Conservation (phyloP, 2,113 vertebrate species). For the Ovis canadensis region DNA sequence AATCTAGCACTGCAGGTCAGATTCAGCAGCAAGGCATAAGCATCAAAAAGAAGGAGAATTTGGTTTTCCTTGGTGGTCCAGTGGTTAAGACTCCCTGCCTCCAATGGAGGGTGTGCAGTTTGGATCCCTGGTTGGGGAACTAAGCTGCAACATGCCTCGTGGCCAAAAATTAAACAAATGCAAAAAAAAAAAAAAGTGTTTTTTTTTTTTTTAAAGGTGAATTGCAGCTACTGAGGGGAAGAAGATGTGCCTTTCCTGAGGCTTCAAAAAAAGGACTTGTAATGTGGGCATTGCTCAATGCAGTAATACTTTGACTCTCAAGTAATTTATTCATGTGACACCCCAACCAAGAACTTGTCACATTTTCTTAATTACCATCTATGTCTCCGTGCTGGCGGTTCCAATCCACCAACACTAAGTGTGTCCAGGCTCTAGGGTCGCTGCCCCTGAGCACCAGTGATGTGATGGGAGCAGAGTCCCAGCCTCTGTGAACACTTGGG, state of each 20-base stretch:
- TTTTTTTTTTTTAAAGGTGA: no score
- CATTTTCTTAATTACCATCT: not conserved
- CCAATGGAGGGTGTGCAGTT: not conserved
- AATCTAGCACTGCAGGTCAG: not conserved
- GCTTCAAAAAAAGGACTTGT: not conserved
- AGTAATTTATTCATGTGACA: not conserved
- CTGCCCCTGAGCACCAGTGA: no score
- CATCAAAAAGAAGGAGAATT: not conserved
- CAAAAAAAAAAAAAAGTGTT: not conserved
- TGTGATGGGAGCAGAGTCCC: no score
- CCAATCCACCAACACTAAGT: not conserved
- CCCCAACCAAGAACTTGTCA: no score
- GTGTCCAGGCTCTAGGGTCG: not conserved
- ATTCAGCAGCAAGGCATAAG: not conserved
- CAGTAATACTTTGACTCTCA: not conserved
- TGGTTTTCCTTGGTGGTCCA: not conserved
- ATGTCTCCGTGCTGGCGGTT: not conserved
- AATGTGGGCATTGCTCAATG: not conserved
- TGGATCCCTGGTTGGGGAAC: not conserved
- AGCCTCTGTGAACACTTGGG: not conserved
- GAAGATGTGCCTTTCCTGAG: not conserved
- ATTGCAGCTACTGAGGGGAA: not conserved
- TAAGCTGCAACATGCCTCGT: rapidly evolving
- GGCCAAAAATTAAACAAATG: not conserved
- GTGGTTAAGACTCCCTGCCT: not conserved